Evolutionary conservation across 2,113 vertebrate genomes (phyloP).

Genomic region (Bos taurus): DNA sequence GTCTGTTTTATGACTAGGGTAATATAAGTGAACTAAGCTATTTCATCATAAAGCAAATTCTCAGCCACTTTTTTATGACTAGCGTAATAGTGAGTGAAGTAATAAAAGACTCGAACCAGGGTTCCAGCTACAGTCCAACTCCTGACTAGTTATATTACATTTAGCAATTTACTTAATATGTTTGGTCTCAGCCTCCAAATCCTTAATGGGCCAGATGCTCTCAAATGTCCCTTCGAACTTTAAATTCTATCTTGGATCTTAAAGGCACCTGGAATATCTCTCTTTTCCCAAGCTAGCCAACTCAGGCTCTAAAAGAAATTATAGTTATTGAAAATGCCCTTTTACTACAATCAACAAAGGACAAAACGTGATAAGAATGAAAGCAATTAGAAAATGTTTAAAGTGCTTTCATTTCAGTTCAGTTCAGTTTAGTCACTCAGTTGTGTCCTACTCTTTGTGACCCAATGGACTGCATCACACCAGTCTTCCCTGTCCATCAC

Average conservation of each 20-base stretch:
- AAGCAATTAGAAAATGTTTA: not conserved
- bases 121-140: not conserved
- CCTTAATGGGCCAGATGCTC: not conserved
- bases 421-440: not conserved
- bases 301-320: not conserved
- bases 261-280: not conserved
- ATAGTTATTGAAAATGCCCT: not conserved
- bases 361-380: not conserved
- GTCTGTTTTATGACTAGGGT: not conserved
- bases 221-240: not conserved
- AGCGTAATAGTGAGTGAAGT: not conserved
- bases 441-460: not conserved
- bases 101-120: not conserved
- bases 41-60: not conserved
- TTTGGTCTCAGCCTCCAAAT: not conserved
- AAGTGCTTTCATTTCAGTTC: not conserved
- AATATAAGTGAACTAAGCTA: not conserved
- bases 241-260: not conserved
- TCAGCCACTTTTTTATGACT: not conserved
- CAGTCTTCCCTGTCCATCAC: not conserved
- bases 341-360: not conserved
- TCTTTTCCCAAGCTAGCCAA: not conserved
- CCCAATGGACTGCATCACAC: not conserved
- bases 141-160: not conserved
- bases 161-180: not conserved